These are phyloP conservation scores for Microtus montanus DNA, from an alignment of 2,113 vertebrate species.

Conservation along the genomic window DNA sequence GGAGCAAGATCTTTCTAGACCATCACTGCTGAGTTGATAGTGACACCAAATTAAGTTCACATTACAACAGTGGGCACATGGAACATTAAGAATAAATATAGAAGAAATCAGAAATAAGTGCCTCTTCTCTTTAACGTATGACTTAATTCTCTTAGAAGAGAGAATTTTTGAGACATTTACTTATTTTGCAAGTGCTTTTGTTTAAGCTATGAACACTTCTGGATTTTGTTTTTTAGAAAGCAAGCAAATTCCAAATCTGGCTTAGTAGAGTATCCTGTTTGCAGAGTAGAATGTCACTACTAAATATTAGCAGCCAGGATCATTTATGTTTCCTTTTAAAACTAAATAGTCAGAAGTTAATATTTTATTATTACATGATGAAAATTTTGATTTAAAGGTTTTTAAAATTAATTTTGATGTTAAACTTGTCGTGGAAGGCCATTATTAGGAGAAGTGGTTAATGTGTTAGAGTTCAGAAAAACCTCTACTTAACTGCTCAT, in stretches of 20 bases:
- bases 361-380: slow-evolving; percentile 19
- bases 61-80: neutral
- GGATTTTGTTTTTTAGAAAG: neutral
- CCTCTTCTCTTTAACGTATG: neutral
- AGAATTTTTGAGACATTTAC: neutral
- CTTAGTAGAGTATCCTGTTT: neutral
- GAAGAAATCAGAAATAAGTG: neutral
- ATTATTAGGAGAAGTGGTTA: neutral
- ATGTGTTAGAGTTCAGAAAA: slow-evolving; percentile 17
- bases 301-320: slow-evolving; percentile 11
- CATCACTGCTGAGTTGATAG: neutral
- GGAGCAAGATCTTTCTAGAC: neutral
- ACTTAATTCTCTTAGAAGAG: neutral
- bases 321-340: neutral
- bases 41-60: neutral
- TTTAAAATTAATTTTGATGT: slow-evolving; percentile 18
- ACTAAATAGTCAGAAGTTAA: slow-evolving; percentile 2
- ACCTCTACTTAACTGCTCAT: neutral
- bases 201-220: neutral
- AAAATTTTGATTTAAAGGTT: slow-evolving; percentile 21
- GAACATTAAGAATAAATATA: neutral
- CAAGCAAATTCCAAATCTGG: neutral
- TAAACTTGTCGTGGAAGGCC: neutral
- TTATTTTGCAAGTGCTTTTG: neutral
- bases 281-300: neutral